phyloP scores from a whole-genome alignment of 2,888 invertebrate genomes.

The Heliconius erato region DNA sequence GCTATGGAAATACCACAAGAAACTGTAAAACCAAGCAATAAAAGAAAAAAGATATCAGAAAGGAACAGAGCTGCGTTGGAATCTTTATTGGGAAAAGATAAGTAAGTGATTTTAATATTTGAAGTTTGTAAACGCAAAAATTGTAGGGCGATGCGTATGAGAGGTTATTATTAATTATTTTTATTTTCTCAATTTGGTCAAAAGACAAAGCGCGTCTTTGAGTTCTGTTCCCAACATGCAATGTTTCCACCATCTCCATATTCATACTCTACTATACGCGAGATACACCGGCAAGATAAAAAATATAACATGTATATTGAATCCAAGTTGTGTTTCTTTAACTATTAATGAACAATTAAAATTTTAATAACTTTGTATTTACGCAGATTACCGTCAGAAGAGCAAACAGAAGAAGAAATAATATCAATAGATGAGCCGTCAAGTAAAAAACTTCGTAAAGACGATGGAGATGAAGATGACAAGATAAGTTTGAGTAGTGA shows the following conservation, averaged over 20 bases:
- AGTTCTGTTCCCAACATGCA: neutral
- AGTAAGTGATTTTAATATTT: conserved; percentile 60
- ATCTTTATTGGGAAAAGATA: conserved; percentile 66
- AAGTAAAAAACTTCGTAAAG: conserved; percentile 65
- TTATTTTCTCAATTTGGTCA: too few species aligned
- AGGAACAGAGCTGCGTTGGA: conserved; percentile 71
- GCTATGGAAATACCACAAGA: conserved; percentile 60
- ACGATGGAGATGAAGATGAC: conserved; percentile 61
- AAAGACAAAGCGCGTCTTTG: neutral
- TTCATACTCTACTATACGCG: too few species aligned
- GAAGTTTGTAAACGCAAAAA: neutral
- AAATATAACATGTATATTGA: too few species aligned
- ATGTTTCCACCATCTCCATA: neutral
- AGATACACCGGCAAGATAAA: too few species aligned
- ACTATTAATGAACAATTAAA: too few species aligned
- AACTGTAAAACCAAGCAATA: conserved; percentile 56
- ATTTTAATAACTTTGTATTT: conserved; percentile 27
- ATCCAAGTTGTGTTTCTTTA: too few species aligned
- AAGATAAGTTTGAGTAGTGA: conserved; percentile 75
- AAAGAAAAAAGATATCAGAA: conserved; percentile 66
- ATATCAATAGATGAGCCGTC: conserved; percentile 68
- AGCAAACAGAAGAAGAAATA: conserved; percentile 58
- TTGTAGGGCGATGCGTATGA: neutral
- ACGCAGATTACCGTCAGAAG: conserved; percentile 62
- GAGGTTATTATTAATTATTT: neutral